Percentiles rank a stretch among this genome's conserved stretches.
Conservation (phyloP, 1,140 invertebrate genomes). For the Drosophila seguyi region DNA sequence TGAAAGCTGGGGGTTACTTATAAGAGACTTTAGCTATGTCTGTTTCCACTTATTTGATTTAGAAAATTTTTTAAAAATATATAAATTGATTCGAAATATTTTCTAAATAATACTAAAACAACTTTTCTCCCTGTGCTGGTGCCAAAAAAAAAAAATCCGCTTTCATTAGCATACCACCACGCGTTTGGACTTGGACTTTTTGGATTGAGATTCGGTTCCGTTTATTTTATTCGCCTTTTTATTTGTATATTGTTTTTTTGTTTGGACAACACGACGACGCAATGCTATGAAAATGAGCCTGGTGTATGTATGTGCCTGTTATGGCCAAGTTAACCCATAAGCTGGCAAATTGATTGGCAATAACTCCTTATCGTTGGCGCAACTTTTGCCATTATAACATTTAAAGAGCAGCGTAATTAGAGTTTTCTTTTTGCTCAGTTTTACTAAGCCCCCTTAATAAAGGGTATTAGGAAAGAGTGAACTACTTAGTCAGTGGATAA, state of each 20-base stretch:
- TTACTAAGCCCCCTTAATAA: conserved; percentile 5
- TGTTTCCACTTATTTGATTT: background rate
- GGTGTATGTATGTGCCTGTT: conserved; percentile 7
- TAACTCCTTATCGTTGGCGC: conserved; percentile 2
- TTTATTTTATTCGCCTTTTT: conserved; percentile 9
- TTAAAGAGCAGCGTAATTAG: background rate
- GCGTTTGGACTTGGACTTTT: conserved; percentile 13
- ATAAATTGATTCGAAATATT: too few species aligned
- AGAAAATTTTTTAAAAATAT: background rate
- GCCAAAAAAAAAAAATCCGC: conserved; percentile 10
- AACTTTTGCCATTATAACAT: conserved; percentile 12
- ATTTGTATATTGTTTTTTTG: conserved; percentile 8
- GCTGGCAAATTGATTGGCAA: conserved; percentile 37
- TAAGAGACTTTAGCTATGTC: background rate
- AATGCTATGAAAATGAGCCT: background rate
- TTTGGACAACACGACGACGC: background rate
- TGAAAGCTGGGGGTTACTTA: background rate
- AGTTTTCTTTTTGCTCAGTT: background rate
- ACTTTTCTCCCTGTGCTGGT: conserved; percentile 9
- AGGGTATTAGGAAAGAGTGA: background rate
- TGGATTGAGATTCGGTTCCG: conserved; percentile 11
- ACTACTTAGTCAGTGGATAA: conserved; percentile 5
- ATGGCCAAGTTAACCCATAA: conserved; percentile 31
- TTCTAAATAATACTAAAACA: background rate
- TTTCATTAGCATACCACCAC: conserved; percentile 56